Conservation (phyloP, 2,888 invertebrate species). For the Parnassius glacialis region DNA sequence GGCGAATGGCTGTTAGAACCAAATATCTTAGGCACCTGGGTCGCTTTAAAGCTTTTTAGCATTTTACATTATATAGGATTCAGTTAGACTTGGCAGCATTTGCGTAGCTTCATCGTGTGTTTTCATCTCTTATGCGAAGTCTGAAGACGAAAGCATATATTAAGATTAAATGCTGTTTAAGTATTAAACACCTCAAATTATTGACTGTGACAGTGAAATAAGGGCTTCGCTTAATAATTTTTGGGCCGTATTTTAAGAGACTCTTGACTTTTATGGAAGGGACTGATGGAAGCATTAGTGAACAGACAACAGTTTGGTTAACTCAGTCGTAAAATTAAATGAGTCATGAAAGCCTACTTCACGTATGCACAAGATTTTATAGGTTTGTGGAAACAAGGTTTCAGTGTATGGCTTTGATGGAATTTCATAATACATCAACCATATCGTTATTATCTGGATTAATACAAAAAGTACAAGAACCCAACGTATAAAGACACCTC, state of each 20-base stretch:
- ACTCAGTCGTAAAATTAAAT: slow-evolving; percentile 80
- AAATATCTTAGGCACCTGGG: too few relatives aligned
- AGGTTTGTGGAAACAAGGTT: slow-evolving; percentile 36
- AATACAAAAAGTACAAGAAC: too few relatives aligned
- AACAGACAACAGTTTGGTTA: slow-evolving; percentile 67
- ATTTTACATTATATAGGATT: too few relatives aligned
- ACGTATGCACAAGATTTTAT: slow-evolving; percentile 76
- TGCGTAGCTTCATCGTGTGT: too few relatives aligned
- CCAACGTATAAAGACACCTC: too few relatives aligned
- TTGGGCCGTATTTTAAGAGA: neutral
- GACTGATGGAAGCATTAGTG: slow-evolving; percentile 22
- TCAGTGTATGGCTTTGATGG: neutral
- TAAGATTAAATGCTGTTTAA: neutral
- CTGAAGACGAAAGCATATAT: neutral
- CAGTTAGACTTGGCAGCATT: too few relatives aligned
- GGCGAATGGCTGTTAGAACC: too few relatives aligned
- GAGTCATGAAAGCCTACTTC: slow-evolving; percentile 71
- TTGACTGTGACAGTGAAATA: neutral
- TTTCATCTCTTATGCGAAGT: neutral
- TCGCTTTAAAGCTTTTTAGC: neutral
- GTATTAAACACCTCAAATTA: too few relatives aligned
- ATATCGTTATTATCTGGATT: too few relatives aligned
- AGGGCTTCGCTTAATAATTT: neutral
- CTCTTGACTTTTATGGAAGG: slow-evolving; percentile 22
- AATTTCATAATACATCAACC: neutral